Evolutionary conservation across 2,113 vertebrate genomes (phyloP), one percentile per base, ranked within the genome.

Genomic region (Thamnaconus septentrionalis): DNA sequence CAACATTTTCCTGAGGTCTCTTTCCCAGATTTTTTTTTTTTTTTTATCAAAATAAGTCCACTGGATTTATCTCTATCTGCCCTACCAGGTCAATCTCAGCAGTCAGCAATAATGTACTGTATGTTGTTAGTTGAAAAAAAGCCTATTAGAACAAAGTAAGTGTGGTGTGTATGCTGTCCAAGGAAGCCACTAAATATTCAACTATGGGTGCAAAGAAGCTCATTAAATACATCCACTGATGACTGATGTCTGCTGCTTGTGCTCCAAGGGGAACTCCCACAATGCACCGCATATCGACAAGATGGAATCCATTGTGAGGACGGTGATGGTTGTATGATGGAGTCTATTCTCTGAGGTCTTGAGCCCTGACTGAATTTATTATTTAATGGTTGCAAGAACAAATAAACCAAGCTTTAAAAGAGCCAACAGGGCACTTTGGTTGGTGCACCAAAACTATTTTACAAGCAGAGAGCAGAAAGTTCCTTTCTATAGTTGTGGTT

Each of bases 251-350:
- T 10, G 44, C 57, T 41, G 56, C 57, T 31, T 31, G 18, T 31
- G 2, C 1, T 31, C 18, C 18, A 2, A 60, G 62, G 57, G 66
- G 50, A 31, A 6, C 18, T 55, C 65, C 75, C 80, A 85, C 49
- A 82, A 76, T 82, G 79, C 85, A 82, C 56, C 41, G 61, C 75
- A 73, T 11, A 57, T 56, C 60, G 56, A 63, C 43, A 73, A 56
- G 41, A 82, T 62, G 61, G 69, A 58, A 61, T 57, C 60, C 61
- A 60, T 40, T 58, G 50, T 67, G 59, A 57, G 65, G 43, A 55
- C 1, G 43, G 18, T 45, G 5, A 51, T 53, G 49, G 49, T 12
- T 61, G 7, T 41, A 42, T 39, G 54, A n/a, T 59, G n/a, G 50
- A 47, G 56, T n/a, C 12, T 48, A 10, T 56, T 44, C 47, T 66